phyloP scores from a whole-genome alignment of 2,888 invertebrate genomes.

The Mesorhabditis sp. region DNA sequence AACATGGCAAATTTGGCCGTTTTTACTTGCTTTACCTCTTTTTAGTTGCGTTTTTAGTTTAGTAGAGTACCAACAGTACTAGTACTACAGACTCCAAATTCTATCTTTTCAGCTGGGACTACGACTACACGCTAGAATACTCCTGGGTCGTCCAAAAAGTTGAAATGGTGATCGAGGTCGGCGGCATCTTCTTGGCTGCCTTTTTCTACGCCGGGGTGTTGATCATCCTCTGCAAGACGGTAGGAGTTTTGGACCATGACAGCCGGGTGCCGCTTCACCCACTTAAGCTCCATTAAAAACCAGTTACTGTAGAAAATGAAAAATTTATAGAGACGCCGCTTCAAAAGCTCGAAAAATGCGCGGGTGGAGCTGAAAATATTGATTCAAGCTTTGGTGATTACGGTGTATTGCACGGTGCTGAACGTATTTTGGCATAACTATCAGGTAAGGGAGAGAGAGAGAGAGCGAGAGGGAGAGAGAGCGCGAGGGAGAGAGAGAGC shows the following conservation, averaged over 20 bases:
- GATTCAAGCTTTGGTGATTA: slow-evolving; percentile 3
- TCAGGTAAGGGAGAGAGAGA: background rate
- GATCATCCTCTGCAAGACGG: slow-evolving; percentile 32
- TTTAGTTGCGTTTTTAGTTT: no score
- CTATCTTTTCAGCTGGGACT: slow-evolving; percentile 32
- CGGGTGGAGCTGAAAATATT: background rate
- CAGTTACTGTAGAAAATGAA: no score
- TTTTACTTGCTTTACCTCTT: no score
- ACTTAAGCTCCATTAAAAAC: no score
- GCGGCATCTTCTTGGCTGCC: slow-evolving; percentile 39
- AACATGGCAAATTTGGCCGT: no score
- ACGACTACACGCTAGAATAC: slow-evolving; percentile 27
- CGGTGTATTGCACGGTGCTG: slow-evolving; percentile 1
- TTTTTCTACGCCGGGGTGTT: slow-evolving; percentile 41
- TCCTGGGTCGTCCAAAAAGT: slow-evolving; percentile 31
- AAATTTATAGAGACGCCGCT: no score
- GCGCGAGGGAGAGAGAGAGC: no score
- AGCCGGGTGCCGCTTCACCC: no score
- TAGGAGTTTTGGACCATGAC: slow-evolving; percentile 8
- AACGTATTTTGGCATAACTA: slow-evolving; percentile 7
- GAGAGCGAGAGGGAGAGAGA: no score
- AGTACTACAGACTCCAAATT: no score
- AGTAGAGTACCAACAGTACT: no score
- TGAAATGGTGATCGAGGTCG: slow-evolving; percentile 47
- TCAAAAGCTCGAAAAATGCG: no score